phyloP scores from a whole-genome alignment of 35 echinoderm and acorn worm genomes.

The Apostichopus parvimensis region DNA sequence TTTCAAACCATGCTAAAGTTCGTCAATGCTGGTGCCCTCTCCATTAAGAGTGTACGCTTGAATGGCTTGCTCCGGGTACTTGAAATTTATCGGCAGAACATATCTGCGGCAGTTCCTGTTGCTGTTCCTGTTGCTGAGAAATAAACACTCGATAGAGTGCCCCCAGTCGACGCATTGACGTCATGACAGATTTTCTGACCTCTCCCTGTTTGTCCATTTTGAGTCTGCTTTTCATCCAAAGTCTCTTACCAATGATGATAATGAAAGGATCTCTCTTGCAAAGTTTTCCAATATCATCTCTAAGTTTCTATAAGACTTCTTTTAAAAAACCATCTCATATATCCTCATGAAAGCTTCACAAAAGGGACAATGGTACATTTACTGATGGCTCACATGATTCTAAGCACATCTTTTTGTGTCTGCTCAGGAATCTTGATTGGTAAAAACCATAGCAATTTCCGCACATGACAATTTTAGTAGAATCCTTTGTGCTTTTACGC shows the following conservation, averaged over 20 bases:
- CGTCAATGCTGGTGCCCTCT: not conserved
- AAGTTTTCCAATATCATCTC: constrained; percentile 31
- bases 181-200: constrained; percentile 57
- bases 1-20: constrained; percentile 42
- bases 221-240: constrained; percentile 45
- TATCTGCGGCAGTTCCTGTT: constrained; percentile 47
- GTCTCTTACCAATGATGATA: constrained; percentile 34
- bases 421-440: not conserved
- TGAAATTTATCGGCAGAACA: constrained; percentile 60
- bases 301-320: constrained; percentile 43
- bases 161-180: constrained; percentile 53
- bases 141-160: constrained; percentile 7
- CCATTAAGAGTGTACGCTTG: constrained; percentile 41
- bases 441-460: constrained; percentile 41
- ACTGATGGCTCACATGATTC: constrained; percentile 5
- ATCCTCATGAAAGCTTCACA: constrained; percentile 20
- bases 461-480: constrained; percentile 46
- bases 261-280: constrained; percentile 39
- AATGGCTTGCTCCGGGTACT: constrained; percentile 62
- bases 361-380: constrained; percentile 4
- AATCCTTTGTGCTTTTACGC: not conserved
- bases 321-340: not conserved
- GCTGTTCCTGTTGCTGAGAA: not conserved
- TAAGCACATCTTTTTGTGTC: constrained; percentile 38
- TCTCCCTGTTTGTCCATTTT: constrained; percentile 45